phyloP scores from a whole-genome alignment of 1,140 invertebrate species.

The Drepana arcuata region DNA sequence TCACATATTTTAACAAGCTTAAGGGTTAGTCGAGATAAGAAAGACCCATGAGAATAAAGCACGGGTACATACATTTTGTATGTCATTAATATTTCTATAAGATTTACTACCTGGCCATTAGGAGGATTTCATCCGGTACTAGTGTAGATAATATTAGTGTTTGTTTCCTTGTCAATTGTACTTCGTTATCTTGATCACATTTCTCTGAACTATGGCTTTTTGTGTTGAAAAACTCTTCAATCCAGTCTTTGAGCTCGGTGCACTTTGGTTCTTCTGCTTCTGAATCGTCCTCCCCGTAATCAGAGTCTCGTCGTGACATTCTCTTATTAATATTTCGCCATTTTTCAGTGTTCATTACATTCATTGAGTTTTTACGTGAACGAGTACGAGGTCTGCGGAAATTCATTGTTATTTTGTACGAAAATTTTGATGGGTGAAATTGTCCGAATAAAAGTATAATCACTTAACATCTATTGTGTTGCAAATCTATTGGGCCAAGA shows the following conservation, averaged over 20 bases:
- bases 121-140: slow-evolving; percentile 54
- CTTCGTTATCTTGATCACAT: slow-evolving; percentile 49
- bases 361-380: slow-evolving; percentile 36
- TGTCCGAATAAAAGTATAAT: slow-evolving; percentile 15
- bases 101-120: slow-evolving; percentile 55
- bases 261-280: slow-evolving; percentile 34
- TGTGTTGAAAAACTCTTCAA: slow-evolving; percentile 42
- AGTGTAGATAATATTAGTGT: slow-evolving; percentile 52
- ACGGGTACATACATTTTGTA: background rate
- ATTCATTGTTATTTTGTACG: slow-evolving; percentile 34
- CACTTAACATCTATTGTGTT: slow-evolving; percentile 15
- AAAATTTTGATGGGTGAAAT: slow-evolving; percentile 34
- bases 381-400: slow-evolving; percentile 33
- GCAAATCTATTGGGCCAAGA: slow-evolving; percentile 24
- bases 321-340: slow-evolving; percentile 33
- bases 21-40: no score
- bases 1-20: no score
- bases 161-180: slow-evolving; percentile 48
- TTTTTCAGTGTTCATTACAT: slow-evolving; percentile 36
- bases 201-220: slow-evolving; percentile 27
- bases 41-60: no score
- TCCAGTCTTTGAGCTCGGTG: slow-evolving; percentile 39
- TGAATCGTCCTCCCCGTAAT: slow-evolving; percentile 24
- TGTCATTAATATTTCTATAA: background rate
- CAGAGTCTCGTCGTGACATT: slow-evolving; percentile 23